Evolutionary conservation across 2,113 vertebrate species (phyloP).

Genomic region (Carettochelys insculpta): DNA sequence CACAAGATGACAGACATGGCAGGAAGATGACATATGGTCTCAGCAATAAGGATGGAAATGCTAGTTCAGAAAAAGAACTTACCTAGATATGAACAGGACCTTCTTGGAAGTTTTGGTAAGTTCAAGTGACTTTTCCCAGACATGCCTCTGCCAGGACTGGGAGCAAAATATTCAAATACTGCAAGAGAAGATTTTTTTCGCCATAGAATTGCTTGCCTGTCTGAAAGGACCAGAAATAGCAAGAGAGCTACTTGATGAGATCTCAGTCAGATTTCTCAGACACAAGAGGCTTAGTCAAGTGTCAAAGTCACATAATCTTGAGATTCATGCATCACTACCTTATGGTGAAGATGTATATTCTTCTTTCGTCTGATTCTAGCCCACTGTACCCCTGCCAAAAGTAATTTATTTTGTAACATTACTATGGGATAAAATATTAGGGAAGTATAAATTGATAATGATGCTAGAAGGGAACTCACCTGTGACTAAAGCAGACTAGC

Average conservation of each 20-base stretch:
- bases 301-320: neutral
- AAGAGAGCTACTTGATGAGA: neutral
- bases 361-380: neutral
- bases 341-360: neutral
- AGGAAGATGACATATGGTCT: neutral
- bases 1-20: neutral
- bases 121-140: conserved; percentile 5
- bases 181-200: neutral
- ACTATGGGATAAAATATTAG: neutral
- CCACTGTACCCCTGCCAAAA: neutral
- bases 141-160: neutral
- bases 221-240: conserved; percentile 20
- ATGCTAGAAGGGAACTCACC: conserved; percentile 1
- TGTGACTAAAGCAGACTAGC: conserved; percentile 26
- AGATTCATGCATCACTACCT: neutral
- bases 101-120: neutral
- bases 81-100: neutral
- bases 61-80: neutral
- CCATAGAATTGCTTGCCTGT: neutral
- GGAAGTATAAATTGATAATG: neutral
- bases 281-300: neutral
- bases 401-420: neutral
- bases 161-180: conserved; percentile 10
- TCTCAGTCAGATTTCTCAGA: neutral
- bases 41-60: neutral